Evolutionary conservation across 2,888 invertebrate genomes (phyloP), one percentile per base, ranked within the genome.

Genomic region (Caenorhabditis sp.): DNA sequence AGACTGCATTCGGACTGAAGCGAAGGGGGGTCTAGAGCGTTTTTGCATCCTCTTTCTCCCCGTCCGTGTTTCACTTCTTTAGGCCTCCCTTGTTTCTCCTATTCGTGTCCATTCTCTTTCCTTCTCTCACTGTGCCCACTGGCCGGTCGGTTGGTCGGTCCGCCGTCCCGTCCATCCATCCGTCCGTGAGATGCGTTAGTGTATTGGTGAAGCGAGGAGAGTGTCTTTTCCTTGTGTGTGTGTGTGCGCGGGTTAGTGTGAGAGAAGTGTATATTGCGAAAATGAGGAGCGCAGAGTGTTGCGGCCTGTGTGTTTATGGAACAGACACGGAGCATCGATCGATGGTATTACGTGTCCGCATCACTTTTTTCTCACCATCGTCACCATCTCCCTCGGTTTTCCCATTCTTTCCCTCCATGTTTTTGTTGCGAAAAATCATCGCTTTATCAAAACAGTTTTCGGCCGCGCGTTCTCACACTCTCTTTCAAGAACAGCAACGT

Each of bases 121-220:
- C 8, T 51, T 14, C 12, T 26, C 14, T 54, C 69, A 56, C 54
- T 69, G 54, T 66, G 75, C 44, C 59, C 68, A 58, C 41, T 44
- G 51, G 63, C 56, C 72, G 76, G 58, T 56, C 47, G 47, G 44
- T 44, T 44, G 44, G 47, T 44, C 72, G 76, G 58, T 64, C 69
- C 69, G 69, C 51, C 69, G 35, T 59, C 59, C 80, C 66, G 56
- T 74, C 74, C 80, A 69, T 75, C 74, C 74, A 61, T 80, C 68
- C 70, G 70, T 79, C 77, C 63, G 79, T 70, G 70, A 79, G 79
- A 79, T 79, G 79, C 70, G 64, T 74, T 81, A 66, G 79, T 80
- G 74, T 74, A 58, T 68, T 68, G 74, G 68, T 61, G 73, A 72
- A 61, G 26, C 38, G 66, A 68, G 56, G 64, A 79, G 73, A 74